phyloP scores from a whole-genome alignment of 2,888 invertebrate species.

The Agonum fuliginosum region DNA sequence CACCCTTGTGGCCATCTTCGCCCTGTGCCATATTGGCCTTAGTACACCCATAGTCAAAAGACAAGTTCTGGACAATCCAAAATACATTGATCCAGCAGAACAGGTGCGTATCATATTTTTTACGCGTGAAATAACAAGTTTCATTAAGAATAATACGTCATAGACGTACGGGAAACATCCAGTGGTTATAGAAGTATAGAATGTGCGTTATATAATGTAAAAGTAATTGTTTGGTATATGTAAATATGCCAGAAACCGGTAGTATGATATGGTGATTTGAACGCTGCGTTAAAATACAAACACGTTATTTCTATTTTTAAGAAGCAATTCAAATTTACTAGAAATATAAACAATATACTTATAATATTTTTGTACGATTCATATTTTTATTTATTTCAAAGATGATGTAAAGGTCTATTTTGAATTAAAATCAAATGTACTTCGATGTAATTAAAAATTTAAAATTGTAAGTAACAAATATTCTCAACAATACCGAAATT shows the following conservation, averaged over 20 bases:
- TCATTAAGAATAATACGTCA: neutral
- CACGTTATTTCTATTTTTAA: too few species aligned
- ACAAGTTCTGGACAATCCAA: slow-evolving; percentile 62
- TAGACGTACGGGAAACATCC: neutral
- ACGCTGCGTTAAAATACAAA: neutral
- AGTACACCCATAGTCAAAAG: slow-evolving; percentile 68
- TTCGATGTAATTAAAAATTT: too few species aligned
- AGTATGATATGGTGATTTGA: neutral
- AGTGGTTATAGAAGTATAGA: neutral
- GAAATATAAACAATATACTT: too few species aligned
- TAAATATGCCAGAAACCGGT: neutral
- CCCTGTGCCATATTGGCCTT: slow-evolving; percentile 66
- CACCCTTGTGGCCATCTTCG: slow-evolving; percentile 66
- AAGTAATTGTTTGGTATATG: neutral
- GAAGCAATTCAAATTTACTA: too few species aligned
- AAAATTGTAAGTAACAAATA: too few species aligned
- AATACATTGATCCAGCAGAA: slow-evolving; percentile 62
- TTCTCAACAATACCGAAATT: too few species aligned
- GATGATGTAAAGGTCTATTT: too few species aligned
- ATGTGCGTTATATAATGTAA: neutral
- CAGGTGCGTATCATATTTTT: slow-evolving; percentile 62
- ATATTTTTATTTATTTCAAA: too few species aligned
- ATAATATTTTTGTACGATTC: too few species aligned
- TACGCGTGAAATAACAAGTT: too few species aligned
- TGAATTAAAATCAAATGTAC: too few species aligned